A percentile compares a stretch with the other conserved stretches of the same genome.
Conservation (phyloP, 2,888 invertebrate genomes). For the Ormyrus labotus region DNA sequence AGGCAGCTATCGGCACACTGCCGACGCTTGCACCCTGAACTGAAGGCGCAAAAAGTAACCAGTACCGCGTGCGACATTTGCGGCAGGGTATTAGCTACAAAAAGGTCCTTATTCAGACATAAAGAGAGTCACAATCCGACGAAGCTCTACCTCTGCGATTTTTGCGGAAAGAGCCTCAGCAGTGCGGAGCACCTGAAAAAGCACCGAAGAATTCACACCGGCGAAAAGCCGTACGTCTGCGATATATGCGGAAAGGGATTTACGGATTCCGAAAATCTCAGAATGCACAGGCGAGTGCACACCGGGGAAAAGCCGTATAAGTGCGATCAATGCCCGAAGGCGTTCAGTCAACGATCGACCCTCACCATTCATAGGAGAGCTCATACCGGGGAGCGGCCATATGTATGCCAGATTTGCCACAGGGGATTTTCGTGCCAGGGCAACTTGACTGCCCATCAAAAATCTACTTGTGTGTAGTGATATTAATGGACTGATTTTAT, state of each 20-base stretch:
- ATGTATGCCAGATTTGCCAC: slow-evolving; percentile 74
- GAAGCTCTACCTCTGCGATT: slow-evolving; percentile 76
- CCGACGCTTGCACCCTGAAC: slow-evolving; percentile 70
- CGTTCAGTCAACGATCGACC: slow-evolving; percentile 77
- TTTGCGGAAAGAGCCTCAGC: slow-evolving; percentile 77
- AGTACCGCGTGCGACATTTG: slow-evolving; percentile 69
- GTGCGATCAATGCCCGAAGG: slow-evolving; percentile 76
- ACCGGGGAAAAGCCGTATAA: slow-evolving; percentile 77
- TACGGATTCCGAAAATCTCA: slow-evolving; percentile 75
- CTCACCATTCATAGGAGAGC: slow-evolving; percentile 77
- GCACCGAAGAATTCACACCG: slow-evolving; percentile 77
- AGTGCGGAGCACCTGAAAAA: slow-evolving; percentile 76
- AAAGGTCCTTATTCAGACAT: slow-evolving; percentile 71
- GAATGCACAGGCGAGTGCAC: slow-evolving; percentile 76
- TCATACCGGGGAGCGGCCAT: slow-evolving; percentile 76
- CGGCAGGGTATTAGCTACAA: slow-evolving; percentile 71
- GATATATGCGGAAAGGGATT: slow-evolving; percentile 77
- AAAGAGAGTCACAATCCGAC: slow-evolving; percentile 73
- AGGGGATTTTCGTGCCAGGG: slow-evolving; percentile 76
- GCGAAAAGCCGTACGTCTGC: slow-evolving; percentile 77
- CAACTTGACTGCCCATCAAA: slow-evolving; percentile 75
- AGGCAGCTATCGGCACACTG: slow-evolving; percentile 72
- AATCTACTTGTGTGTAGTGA: slow-evolving; percentile 71
- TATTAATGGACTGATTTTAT: neutral
- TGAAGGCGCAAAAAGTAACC: slow-evolving; percentile 60